Evolutionary conservation across 2,113 vertebrate species (phyloP).

Genomic region (Etheostoma cragini): DNA sequence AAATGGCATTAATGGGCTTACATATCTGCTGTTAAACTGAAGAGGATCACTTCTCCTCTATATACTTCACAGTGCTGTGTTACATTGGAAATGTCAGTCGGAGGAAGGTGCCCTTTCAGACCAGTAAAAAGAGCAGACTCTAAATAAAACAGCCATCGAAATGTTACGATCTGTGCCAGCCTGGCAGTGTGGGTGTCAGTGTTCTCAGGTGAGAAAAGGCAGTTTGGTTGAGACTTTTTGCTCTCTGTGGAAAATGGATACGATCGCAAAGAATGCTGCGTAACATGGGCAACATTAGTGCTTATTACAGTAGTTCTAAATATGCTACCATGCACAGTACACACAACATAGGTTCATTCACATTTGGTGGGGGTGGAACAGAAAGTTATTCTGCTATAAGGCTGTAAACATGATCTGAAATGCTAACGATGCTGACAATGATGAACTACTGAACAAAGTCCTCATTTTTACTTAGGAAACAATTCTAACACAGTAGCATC

Average conservation of each 20-base stretch:
- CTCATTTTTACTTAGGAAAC: conserved; percentile 29
- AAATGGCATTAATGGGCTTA: conserved; percentile 16
- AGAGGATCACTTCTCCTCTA: conserved; percentile 23
- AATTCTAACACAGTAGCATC: conserved; percentile 7
- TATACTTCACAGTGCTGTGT: conserved; percentile 56
- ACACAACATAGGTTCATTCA: conserved; percentile 70
- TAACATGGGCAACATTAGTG: conserved; percentile 41
- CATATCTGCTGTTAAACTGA: conserved; percentile 13
- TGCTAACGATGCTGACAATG: conserved; percentile 17
- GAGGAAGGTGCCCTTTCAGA: conserved; percentile 31
- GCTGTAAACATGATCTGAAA: conserved; percentile 70
- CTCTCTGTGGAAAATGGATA: conserved; percentile 44
- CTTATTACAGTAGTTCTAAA: conserved; percentile 23
- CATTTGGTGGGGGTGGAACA: conserved; percentile 70
- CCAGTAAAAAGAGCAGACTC: conserved; percentile 27
- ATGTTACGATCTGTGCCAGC: conserved; percentile 6
- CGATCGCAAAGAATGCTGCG: conserved; percentile 24
- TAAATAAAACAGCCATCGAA: conserved; percentile 9
- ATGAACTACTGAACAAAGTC: conserved; percentile 38
- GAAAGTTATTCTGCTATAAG: conserved; percentile 54
- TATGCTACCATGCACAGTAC: conserved; percentile 53
- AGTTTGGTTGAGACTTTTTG: conserved; percentile 69
- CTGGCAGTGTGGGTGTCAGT: conserved; percentile 25
- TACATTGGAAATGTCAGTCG: conserved; percentile 31
- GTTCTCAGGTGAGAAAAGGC: conserved; percentile 67